These are phyloP conservation scores for Zosterops lateralis DNA, from an alignment of 2,113 vertebrate species.

Conservation along the genomic window DNA sequence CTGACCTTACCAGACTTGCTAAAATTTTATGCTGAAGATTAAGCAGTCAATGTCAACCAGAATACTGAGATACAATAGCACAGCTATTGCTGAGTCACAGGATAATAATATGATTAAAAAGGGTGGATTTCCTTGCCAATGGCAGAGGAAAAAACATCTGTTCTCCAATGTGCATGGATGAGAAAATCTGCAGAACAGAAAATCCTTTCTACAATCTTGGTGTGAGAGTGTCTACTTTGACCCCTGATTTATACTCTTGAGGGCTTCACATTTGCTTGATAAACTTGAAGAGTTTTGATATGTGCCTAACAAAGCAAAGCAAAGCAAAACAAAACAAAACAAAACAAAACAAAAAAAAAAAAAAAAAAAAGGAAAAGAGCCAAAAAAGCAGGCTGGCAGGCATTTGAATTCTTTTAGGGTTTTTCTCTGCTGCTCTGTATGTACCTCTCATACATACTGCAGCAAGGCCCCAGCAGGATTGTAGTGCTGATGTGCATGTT, in stretches of 20 bases:
- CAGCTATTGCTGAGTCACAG: neutral
- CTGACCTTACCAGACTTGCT: neutral
- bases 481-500: neutral
- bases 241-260: neutral
- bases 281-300: neutral
- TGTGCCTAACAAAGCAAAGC: neutral
- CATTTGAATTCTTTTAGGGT: neutral
- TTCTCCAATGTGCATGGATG: neutral
- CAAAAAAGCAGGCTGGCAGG: neutral
- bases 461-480: neutral
- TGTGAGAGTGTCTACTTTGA: neutral
- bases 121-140: neutral
- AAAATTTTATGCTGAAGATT: neutral
- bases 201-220: neutral
- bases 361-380: neutral
- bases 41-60: neutral
- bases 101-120: neutral
- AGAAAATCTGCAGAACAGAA: slow-evolving; percentile 8
- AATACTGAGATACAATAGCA: neutral
- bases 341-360: neutral
- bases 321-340: neutral
- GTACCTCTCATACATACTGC: neutral
- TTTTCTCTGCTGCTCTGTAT: neutral
- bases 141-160: neutral
- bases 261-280: neutral